A percentile compares a stretch with the other conserved stretches of the same genome.
Evolutionary conservation across 2,888 invertebrate genomes (phyloP).

Genomic region (Eudasyphora cyanicolor): DNA sequence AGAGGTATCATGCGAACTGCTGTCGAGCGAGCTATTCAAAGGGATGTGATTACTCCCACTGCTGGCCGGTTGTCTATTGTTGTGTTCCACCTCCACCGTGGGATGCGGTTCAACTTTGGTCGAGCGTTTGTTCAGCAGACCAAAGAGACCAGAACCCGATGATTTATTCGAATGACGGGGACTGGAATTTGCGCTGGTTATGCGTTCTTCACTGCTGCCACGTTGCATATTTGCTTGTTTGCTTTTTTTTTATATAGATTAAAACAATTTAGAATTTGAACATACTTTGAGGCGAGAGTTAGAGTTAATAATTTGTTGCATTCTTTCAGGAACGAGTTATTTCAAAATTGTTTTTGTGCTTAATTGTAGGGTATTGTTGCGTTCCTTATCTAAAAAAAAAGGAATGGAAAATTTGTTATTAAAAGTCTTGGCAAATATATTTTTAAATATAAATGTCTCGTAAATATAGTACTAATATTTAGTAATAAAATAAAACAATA

Average conservation of each 20-base stretch:
- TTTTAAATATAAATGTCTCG: too few species aligned
- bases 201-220: constrained; percentile 75
- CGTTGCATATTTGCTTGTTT: constrained; percentile 57
- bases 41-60: constrained; percentile 9
- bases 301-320: constrained; percentile 15
- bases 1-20: constrained; percentile 72
- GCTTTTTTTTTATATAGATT: neutral
- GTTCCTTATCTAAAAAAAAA: neutral
- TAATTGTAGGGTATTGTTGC: neutral
- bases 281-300: constrained; percentile 44
- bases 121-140: constrained; percentile 77
- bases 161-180: constrained; percentile 73
- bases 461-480: too few species aligned
- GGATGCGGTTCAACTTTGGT: constrained; percentile 80
- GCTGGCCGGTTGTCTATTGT: constrained; percentile 49
- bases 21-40: constrained; percentile 10
- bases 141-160: constrained; percentile 72
- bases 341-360: constrained; percentile 43
- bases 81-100: constrained; percentile 52
- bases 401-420: too few species aligned
- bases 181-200: constrained; percentile 71
- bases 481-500: too few species aligned
- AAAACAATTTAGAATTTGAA: constrained; percentile 43
- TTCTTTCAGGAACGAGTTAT: constrained; percentile 32
- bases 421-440: too few species aligned